These are phyloP conservation scores for Synanthedon vespiformis DNA, from an alignment of 2,888 invertebrate species.

Conservation along the genomic window DNA sequence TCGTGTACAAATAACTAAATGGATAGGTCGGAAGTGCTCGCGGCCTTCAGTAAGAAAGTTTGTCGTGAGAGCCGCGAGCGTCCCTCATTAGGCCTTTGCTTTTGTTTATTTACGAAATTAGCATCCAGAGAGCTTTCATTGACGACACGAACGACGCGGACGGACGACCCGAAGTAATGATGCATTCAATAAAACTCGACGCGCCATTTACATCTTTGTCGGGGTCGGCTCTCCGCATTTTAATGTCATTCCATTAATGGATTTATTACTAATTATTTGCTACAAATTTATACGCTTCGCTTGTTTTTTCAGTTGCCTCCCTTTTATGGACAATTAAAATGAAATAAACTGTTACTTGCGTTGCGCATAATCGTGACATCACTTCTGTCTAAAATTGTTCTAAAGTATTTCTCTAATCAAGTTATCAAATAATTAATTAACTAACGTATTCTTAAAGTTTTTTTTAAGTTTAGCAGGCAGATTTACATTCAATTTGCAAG, in stretches of 20 bases:
- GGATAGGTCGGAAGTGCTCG: slow-evolving; percentile 58
- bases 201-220: slow-evolving; percentile 25
- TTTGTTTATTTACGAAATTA: slow-evolving; percentile 66
- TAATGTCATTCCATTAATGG: slow-evolving; percentile 13
- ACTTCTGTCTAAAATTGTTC: too few species aligned
- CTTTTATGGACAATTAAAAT: too few species aligned
- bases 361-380: too few species aligned
- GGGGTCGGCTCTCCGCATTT: slow-evolving; percentile 11
- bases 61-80: slow-evolving; percentile 43
- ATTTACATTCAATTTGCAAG: too few species aligned
- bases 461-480: too few species aligned
- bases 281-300: slow-evolving; percentile 1
- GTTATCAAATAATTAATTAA: too few species aligned
- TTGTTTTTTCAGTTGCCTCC: neutral
- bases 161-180: slow-evolving; percentile 41
- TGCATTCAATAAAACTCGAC: slow-evolving; percentile 36
- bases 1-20: slow-evolving; percentile 64
- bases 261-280: slow-evolving; percentile 3
- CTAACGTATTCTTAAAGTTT: too few species aligned
- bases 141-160: slow-evolving; percentile 27
- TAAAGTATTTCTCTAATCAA: too few species aligned
- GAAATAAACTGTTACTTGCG: too few species aligned
- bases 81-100: slow-evolving; percentile 61
- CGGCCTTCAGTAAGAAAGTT: slow-evolving; percentile 61
- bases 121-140: slow-evolving; percentile 53